Evolutionary conservation across 2,113 vertebrate species (phyloP), one percentile per base, ranked within the genome.

Genomic region (Madoqua kirkii): DNA sequence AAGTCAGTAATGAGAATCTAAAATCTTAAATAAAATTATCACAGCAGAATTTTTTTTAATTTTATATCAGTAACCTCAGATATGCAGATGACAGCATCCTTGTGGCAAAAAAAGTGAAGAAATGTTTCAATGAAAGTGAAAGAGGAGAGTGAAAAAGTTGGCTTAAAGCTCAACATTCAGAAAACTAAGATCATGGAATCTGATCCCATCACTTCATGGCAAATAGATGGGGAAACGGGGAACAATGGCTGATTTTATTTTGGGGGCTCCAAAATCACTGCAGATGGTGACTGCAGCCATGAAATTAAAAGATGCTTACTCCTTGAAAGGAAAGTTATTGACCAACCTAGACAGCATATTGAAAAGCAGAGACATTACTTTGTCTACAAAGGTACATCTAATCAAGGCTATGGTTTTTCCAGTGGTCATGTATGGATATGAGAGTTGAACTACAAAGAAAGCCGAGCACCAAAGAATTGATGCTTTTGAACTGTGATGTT

Each of bases 401-500:
- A 17, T 67, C 4, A 36, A 67, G 17, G 33, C 8, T 21, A 67
- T 67, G 33, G 8, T 11, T 67, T 67, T 67, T n/a, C 64, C 64
- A 0, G 1, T 19, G 64, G 17, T n/a, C 17, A 36, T 36, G 33
- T 67, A 67, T 67, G 33, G 64, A 67, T 21, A 31, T 9, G 16
- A 36, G 33, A 36, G 7, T 36, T 67, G 33, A 2, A 67, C 17
- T 67, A 0, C 21, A 3, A 67, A 21, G 33, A 67, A 67, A 67
- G 33, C 16, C n/a, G 16, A 9, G 16, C 4, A 1, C 8, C 0
- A 7, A 67, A 67, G 16, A n/a, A n/a, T n/a, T n/a, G 33, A 67
- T 67, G 33, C 15, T n/a, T 64, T n/a, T 64, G 62, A 64, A n/a
- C 31, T 64, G 31, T 17, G 7, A 15, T 64, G 15, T 64, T n/a